Evolutionary conservation across 2,113 vertebrate species (phyloP), one percentile per base, ranked within the genome.

Genomic region (Gracilinanus agilis): DNA sequence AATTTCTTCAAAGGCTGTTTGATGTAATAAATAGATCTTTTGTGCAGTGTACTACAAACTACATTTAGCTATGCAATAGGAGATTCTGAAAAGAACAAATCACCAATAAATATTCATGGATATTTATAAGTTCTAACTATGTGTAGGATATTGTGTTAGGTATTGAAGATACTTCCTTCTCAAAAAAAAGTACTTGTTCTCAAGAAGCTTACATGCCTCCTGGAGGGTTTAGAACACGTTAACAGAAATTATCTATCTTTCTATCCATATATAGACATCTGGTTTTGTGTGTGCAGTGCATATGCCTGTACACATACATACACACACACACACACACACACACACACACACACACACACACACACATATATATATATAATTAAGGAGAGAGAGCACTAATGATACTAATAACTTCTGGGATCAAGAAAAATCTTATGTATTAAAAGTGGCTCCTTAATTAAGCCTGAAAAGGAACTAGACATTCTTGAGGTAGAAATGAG

Each of bases 1-100:
- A 91, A 91, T 96, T 95, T 94, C 40, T 88, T 88, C 25, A 67
- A 49, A 1, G 2, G 49, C 95, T 89, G 55, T 16, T 92, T 55
- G 90, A 3, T 93, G 94, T 92, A 89, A 91, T 92, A 40, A 89
- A 54, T 25, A 89, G 11, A 8, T 88, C 93, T 9, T 75, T 24
- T 3, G 92, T 94, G 2, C 7, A 95, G 83, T 95, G 90, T 2
- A 94, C 24, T 91, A 1, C 6, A 89, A 61, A 92, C 55, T 21
- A 58, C 25, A 93, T 91, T 58, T 93, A 44, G 90, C 53, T 93
- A n/a, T 54, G 29, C 53, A 88, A 67, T 92, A 83, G 53, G 95
- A 93, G 12, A 91, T 93, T 93, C 92, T 90, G 7, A 95, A 95
- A 27, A 12, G 3, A 67, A 34, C 29, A 34, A 67, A 34, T 34